Evolutionary conservation across 2,888 invertebrate species (phyloP).

Genomic region (Tinea semifulvella): DNA sequence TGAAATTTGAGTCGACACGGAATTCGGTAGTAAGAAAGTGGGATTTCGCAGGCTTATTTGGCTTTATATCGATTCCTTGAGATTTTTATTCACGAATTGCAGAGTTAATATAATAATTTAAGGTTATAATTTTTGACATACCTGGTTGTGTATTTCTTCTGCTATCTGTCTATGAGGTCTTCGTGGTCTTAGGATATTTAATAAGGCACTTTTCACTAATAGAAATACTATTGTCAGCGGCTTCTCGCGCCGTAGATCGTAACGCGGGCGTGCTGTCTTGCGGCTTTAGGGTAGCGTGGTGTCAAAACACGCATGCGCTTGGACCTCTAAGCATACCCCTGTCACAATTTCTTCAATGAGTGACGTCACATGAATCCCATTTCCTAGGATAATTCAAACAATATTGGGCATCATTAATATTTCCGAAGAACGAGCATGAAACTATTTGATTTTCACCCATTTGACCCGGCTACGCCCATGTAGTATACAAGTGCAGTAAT

Average conservation of each 20-base stretch:
- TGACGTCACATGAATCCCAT: slow-evolving; percentile 29
- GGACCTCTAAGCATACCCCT: slow-evolving; percentile 6
- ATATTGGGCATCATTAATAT: too few relatives aligned
- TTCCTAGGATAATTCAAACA: too few relatives aligned
- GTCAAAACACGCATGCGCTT: slow-evolving; percentile 4
- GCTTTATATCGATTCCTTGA: neutral
- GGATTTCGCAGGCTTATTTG: too few relatives aligned
- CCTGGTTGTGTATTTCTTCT: neutral
- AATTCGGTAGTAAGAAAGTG: too few relatives aligned
- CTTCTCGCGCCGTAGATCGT: slow-evolving; percentile 4
- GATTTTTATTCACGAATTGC: neutral
- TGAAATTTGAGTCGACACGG: too few relatives aligned
- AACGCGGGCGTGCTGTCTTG: slow-evolving; percentile 11
- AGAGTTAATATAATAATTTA: neutral
- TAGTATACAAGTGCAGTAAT: too few relatives aligned
- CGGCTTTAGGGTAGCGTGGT: slow-evolving; percentile 6
- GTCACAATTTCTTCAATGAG: slow-evolving; percentile 29
- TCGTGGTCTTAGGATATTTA: slow-evolving; percentile 1
- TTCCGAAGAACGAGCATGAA: too few relatives aligned
- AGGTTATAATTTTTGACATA: neutral
- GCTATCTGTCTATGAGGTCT: neutral
- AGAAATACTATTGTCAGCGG: neutral
- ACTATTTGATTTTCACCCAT: too few relatives aligned
- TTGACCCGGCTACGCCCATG: too few relatives aligned
- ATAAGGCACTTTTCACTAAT: slow-evolving; percentile 11